Evolutionary conservation across 2,888 invertebrate genomes (phyloP), one percentile per base, ranked within the genome.

Genomic region (Heliconius hortense): DNA sequence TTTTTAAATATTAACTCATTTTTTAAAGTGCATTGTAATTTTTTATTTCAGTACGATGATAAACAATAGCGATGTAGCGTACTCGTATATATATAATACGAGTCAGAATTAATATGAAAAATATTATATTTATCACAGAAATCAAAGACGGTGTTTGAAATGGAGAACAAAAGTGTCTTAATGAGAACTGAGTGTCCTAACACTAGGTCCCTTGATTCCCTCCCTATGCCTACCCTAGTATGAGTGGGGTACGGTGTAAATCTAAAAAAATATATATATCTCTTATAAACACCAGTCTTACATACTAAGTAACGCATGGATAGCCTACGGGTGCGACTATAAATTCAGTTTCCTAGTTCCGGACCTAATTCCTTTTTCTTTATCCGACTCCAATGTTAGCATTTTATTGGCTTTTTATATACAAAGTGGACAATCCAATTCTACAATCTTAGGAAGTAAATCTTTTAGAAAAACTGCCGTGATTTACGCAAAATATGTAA

Each of bases 261-360:
- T 15, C 18, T 5, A 13, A 21, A 56, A 8, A 53, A 56, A 56
- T 48, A 48, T 21, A 53, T 21, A 18, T 8, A 53, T 53, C 18
- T 1, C 48, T 48, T 48, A 18, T 2, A 64, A 13, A 15, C 28
- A 64, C 15, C 21, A 31, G n/a, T 63, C 31, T 39, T 39, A 21
- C 28, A 18, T 43, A 7, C 21, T n/a, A 59, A 35, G 31, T 4
- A 75, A 64, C 48, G 72, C 74, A 77, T 81, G 81, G 81, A 66
- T 64, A 80, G 74, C 72, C 76, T 78, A 79, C 76, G 59, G 75
- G 74, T 76, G 79, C 77, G 77, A 79, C 82, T 77, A 79, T 82
- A 82, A 81, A 81, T 82, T 79, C 77, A 78, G 80, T 79, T 81
- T 78, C 78, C 79, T 79, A 80, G 81, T 80, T 81, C 80, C 80